phyloP scores from a whole-genome alignment of 2,113 vertebrate species.

The Axis porcinus region DNA sequence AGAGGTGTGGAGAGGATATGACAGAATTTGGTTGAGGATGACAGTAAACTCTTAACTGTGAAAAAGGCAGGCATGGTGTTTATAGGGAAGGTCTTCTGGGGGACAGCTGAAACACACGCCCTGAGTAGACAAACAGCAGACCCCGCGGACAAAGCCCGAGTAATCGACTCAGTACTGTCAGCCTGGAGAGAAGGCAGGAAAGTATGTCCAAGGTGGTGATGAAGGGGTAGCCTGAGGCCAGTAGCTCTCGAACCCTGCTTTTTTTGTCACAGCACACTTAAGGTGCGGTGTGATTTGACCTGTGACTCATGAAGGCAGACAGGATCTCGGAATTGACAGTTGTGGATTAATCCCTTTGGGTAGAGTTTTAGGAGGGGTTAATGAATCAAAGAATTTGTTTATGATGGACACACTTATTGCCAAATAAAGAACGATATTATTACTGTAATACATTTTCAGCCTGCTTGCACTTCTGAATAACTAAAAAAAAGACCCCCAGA shows the following conservation, averaged over 20 bases:
- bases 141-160: background rate
- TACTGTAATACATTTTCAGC: background rate
- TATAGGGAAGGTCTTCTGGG: background rate
- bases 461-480: background rate
- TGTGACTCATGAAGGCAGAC: background rate
- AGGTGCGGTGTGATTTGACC: background rate
- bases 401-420: background rate
- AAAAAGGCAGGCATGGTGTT: background rate
- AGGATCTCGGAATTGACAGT: background rate
- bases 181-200: background rate
- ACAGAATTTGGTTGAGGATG: background rate
- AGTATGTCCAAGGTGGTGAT: background rate
- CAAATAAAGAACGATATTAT: background rate
- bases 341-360: background rate
- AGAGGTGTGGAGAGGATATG: background rate
- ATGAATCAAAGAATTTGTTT: background rate
- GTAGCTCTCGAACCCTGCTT: background rate
- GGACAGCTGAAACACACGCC: background rate
- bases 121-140: background rate
- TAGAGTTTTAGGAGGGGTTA: background rate
- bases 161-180: background rate
- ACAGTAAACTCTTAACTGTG: background rate
- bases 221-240: background rate
- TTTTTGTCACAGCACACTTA: background rate
- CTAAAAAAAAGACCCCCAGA: background rate